Base-by-base conservation (phyloP, 2,797 vertebrate genomes). In the Dryobates pubescens region DNA sequence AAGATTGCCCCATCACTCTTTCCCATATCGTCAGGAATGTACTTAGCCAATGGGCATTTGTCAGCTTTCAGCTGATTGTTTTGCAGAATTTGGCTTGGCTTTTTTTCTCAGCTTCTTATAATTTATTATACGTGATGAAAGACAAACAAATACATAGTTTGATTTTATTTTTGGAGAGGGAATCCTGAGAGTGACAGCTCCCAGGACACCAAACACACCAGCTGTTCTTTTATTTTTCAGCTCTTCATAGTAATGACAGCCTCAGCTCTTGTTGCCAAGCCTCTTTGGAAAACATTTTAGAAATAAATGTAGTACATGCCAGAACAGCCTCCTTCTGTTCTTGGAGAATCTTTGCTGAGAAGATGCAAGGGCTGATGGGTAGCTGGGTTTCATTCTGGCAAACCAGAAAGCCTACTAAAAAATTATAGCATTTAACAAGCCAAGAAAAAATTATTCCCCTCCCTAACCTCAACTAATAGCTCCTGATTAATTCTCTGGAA, bases 131-230 rank as follows among this genome's bases (percentile, higher is more conserved):
- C 68, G 24, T 41, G 41, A 88, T 82, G 73, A 95, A 96, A 96
- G 92, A 85, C 6, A 68, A 95, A 91, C 68, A 96, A 94, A 94
- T 86, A 81, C 22, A 63, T 86, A 62, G 62, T 84, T 78, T 62
- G 49, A 83, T 89, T 92, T 96, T 92, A 93, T 76, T 95, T 92
- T 93, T 90, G 67, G 83, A 93, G 85, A 58, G 92, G 80, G 86
- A 83, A 73, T 94, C 94, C 88, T 62, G 51, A 64, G 80, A 76
- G 59, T 61, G 26, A 79, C 81, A 94, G 69, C 57, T 76, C 88
- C 45, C 74, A 83, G 71, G 80, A 91, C 87, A 91, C 82, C 54
- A 82, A 85, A 84, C 61, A 77, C 59, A 86, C 80, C 94, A 95
- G 88, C 74, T 93, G 78, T 68, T 95, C 68, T 69, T 77, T 80